Evolutionary conservation across 2,113 vertebrate species (phyloP), one percentile per base, ranked within the genome.

Genomic region (Poecile atricapillus): DNA sequence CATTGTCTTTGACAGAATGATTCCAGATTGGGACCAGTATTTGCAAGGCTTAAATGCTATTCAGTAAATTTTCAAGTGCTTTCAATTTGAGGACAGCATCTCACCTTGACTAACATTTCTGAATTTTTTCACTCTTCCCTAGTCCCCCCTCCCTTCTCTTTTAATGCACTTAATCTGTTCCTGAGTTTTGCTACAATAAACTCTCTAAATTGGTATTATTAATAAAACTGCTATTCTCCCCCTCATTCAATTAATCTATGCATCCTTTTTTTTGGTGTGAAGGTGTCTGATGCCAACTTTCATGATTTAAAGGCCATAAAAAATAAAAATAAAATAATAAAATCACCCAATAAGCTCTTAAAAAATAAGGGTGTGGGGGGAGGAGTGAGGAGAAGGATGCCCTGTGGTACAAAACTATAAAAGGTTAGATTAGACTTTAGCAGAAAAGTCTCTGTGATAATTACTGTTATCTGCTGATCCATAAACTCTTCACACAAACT

Each of bases 401-500:
- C 75, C 75, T 43, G 70, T 91, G 88, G 83, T 95, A 83, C 91
- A 91, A 94, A 96, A 97, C 97, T 94, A 94, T 97, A 97, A 98
- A 98, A 97, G 97, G 96, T 96, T 97, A 97, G 96, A 97, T 97
- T 95, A 97, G 90, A 95, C 90, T 96, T 92, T 93, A 95, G 93
- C 94, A 95, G 95, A 97, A 94, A 92, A 97, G 93, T 83, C 97
- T 94, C 75, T 84, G 90, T 92, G 97, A 97, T 98, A 97, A 97
- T 98, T 98, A 97, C 97, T 97, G 95, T 97, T 97, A 98, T 98
- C 97, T 97, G 97, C 97, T 97, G 97, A 98, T 98, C 97, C 97
- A 98, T 97, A 97, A 98, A 98, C 95, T 97, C 91, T 95, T 95
- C 91, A 93, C 96, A 96, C 95, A 97, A 97, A 97, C 96, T 96